A percentile compares a stretch with the other conserved stretches of the same genome.
Conservation (phyloP, 2,888 invertebrate species). For the Melanotus villosus region DNA sequence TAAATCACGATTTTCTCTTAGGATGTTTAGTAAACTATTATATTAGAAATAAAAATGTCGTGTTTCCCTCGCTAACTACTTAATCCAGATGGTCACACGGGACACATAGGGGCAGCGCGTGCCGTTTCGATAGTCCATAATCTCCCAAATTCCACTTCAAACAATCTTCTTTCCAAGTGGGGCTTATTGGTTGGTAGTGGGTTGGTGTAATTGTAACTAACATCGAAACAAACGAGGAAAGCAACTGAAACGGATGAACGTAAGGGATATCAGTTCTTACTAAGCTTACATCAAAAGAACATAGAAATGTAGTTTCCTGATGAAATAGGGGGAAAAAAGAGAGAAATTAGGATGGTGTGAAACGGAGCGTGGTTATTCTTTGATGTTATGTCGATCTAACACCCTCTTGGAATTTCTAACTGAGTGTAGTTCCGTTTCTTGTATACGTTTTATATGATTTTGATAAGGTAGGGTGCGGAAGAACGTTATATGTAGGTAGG, state of each 20-base stretch:
- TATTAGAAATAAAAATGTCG: not conserved
- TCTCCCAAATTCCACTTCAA: constrained; percentile 50
- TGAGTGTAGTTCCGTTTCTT: not conserved
- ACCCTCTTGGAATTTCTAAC: constrained; percentile 16
- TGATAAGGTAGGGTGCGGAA: no score
- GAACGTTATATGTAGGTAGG: no score
- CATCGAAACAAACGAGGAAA: constrained; percentile 34
- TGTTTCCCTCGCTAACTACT: constrained; percentile 6
- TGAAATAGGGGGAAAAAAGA: constrained; percentile 39
- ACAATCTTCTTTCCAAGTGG: constrained; percentile 33
- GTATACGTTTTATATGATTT: no score
- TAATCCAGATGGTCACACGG: constrained; percentile 38
- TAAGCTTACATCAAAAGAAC: constrained; percentile 46
- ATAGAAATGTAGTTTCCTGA: constrained; percentile 38
- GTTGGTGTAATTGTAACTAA: constrained; percentile 39
- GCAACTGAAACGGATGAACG: constrained; percentile 45
- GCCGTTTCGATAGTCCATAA: constrained; percentile 46
- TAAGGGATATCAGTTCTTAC: constrained; percentile 40
- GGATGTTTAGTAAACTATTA: no score
- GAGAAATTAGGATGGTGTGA: constrained; percentile 41
- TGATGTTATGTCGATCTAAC: constrained; percentile 34
- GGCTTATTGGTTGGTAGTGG: constrained; percentile 11
- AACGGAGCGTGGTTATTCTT: constrained; percentile 37
- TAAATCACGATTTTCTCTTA: no score
- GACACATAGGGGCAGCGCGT: constrained; percentile 45